phyloP scores from a whole-genome alignment of 2,113 vertebrate genomes.

The Sinocyclocheilus rhinocerous region DNA sequence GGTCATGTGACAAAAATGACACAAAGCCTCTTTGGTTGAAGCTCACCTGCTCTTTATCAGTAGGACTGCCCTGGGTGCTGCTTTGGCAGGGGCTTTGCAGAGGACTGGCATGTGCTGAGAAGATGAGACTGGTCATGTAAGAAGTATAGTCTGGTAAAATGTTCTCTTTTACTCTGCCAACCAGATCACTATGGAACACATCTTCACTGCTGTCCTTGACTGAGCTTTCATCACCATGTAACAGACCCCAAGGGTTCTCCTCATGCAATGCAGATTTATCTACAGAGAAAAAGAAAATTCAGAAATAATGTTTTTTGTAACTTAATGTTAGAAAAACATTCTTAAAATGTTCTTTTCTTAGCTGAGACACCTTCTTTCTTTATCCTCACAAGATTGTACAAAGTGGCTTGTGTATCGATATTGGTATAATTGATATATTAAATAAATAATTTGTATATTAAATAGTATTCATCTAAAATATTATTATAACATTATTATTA shows the following conservation, averaged over 20 bases:
- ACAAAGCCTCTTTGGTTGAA: neutral
- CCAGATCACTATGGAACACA: constrained; percentile 60
- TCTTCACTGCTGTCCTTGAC: constrained; percentile 76
- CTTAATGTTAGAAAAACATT: no score
- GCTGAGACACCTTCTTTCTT: no score
- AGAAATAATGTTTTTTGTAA: neutral
- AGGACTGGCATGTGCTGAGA: constrained; percentile 55
- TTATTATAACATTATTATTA: no score
- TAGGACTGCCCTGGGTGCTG: constrained; percentile 72
- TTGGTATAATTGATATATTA: neutral
- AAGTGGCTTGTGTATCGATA: neutral
- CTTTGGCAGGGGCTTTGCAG: constrained; percentile 69
- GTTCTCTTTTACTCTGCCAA: constrained; percentile 62
- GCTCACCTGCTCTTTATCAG: constrained; percentile 61
- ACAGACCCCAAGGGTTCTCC: constrained; percentile 1
- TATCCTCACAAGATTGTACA: neutral
- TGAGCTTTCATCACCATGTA: constrained; percentile 62
- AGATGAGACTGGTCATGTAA: constrained; percentile 81
- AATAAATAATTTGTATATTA: no score
- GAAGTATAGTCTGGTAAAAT: constrained; percentile 77
- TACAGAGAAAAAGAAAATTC: constrained; percentile 48
- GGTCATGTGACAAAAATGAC: neutral
- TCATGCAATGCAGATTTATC: constrained; percentile 51
- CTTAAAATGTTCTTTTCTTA: no score
- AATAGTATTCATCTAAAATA: no score